Evolutionary conservation across 2,113 vertebrate genomes (phyloP).

Genomic region (Osmerus mordax): DNA sequence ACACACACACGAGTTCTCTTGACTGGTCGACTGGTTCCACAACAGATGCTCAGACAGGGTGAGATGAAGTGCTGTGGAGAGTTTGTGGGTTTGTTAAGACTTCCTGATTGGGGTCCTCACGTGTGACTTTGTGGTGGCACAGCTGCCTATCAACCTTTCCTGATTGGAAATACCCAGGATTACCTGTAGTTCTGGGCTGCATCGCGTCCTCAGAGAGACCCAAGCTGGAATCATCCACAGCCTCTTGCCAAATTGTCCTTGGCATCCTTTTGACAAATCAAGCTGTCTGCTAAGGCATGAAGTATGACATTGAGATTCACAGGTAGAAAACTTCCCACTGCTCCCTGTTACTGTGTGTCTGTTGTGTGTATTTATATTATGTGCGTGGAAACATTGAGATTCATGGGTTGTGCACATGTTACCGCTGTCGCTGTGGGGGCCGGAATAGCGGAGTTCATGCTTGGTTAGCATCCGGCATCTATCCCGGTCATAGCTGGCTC

Average conservation of each 20-base stretch:
- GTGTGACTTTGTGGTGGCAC: neutral
- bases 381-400: conserved; percentile 54
- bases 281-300: conserved; percentile 77
- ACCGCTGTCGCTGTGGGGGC: neutral
- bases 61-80: too few species aligned
- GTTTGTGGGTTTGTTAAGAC: too few species aligned
- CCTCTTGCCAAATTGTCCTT: conserved; percentile 64
- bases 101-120: neutral
- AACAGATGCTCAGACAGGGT: too few species aligned
- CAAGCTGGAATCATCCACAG: conserved; percentile 58
- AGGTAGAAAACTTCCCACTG: neutral
- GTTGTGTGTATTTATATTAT: neutral
- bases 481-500: conserved; percentile 69
- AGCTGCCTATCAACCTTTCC: conserved; percentile 4
- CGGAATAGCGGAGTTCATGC: conserved; percentile 62
- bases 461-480: conserved; percentile 71
- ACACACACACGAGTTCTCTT: too few species aligned
- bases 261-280: conserved; percentile 77
- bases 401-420: conserved; percentile 46
- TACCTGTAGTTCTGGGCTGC: conserved; percentile 11
- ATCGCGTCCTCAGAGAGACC: conserved; percentile 59
- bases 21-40: too few species aligned
- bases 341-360: neutral
- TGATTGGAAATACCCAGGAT: conserved; percentile 2
- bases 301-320: conserved; percentile 71